phyloP scores from a whole-genome alignment of 2,888 invertebrate genomes.

The Anoplius nigerrimus region DNA sequence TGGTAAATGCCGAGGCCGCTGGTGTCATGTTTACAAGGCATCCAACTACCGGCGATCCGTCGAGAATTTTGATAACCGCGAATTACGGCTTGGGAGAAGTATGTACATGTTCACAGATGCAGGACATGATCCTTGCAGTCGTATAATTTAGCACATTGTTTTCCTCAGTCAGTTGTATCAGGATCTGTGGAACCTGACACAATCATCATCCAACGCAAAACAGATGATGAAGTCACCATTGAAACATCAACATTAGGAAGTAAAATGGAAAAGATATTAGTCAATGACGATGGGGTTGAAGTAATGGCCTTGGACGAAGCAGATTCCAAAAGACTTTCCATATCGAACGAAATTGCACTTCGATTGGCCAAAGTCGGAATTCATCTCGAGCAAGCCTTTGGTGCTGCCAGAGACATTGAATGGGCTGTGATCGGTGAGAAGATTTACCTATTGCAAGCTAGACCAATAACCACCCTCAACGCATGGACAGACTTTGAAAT shows the following conservation, averaged over 20 bases:
- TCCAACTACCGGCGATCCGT: slow-evolving; percentile 84
- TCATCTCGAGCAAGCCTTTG: slow-evolving; percentile 82
- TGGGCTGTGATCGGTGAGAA: slow-evolving; percentile 83
- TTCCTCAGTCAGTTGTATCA: slow-evolving; percentile 88
- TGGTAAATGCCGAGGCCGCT: slow-evolving; percentile 83
- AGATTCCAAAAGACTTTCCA: slow-evolving; percentile 76
- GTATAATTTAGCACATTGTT: too few species aligned
- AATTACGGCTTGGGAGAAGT: slow-evolving; percentile 91
- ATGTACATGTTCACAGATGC: slow-evolving; percentile 33
- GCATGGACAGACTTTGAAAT: slow-evolving; percentile 87
- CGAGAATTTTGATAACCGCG: slow-evolving; percentile 83
- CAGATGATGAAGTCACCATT: slow-evolving; percentile 76
- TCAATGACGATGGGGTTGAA: slow-evolving; percentile 75
- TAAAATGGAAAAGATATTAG: slow-evolving; percentile 77
- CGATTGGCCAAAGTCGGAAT: slow-evolving; percentile 79
- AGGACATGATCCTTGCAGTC: neutral
- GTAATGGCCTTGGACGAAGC: slow-evolving; percentile 73
- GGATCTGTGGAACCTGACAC: slow-evolving; percentile 87
- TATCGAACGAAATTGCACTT: slow-evolving; percentile 78
- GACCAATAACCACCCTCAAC: slow-evolving; percentile 85
- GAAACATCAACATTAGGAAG: slow-evolving; percentile 76
- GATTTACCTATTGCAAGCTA: slow-evolving; percentile 84
- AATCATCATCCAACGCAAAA: slow-evolving; percentile 78
- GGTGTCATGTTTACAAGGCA: slow-evolving; percentile 90
- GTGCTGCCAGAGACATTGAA: slow-evolving; percentile 86